Base-by-base conservation (phyloP, 2,113 vertebrate genomes). In the Strix uralensis region DNA sequence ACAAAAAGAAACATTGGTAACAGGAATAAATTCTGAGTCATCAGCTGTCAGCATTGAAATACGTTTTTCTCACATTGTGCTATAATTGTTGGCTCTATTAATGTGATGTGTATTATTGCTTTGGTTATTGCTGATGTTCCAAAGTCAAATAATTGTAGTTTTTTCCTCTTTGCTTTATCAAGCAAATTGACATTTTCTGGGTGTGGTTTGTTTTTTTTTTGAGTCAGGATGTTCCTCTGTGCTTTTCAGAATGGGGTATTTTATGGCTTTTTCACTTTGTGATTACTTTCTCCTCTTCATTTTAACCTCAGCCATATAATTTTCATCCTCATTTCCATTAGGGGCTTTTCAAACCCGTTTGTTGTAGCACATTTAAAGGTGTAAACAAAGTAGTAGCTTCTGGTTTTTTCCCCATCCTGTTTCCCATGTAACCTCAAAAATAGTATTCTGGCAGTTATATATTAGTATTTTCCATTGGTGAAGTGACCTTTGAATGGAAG, bases 11-110 rank as follows among this genome's bases (percentile, higher is more conserved):
- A 80, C 72, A 77, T n/a, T 80, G 82, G 79, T 54, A 52, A 75
- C 90, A 86, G 81, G 36, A 96, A 74, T 65, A 88, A 94, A 57
- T 89, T 96, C 82, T 94, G 95, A 97, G 83, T 96, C 86, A 92
- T 97, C 94, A 94, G 44, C 88, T 97, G 78, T 97, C 92, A 88
- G 93, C 58, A 94, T 73, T 96, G 84, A 91, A 96, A 92, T 94
- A 91, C 83, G 92, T 94, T 97, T 97, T 94, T 94, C 81, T 90
- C 80, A 74, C 54, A 92, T 90, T 92, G 88, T 91, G 81, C 69
- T 90, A 16, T 97, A 97, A 96, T 96, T 94, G 84, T 81, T 91
- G 74, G 38, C 86, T 96, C 83, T 80, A 81, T 97, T 95, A 97
- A 91, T 92, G 87, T 59, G 88, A 75, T 94, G 65, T 93, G 79